Evolutionary conservation across 2,797 vertebrate genomes (phyloP).

Genomic region (Macropus fuliginosus): DNA sequence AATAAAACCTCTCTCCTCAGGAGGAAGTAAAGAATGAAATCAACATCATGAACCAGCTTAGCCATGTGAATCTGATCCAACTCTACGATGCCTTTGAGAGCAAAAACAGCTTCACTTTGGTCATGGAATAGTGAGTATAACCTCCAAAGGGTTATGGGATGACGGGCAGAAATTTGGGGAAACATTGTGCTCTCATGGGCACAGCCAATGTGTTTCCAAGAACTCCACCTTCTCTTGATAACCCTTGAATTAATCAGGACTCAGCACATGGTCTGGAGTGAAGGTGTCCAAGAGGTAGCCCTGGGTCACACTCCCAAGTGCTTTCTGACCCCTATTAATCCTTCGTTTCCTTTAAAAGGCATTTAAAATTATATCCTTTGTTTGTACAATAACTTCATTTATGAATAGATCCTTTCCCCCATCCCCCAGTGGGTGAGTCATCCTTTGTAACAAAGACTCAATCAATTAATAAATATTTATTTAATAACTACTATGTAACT

Average conservation of each 20-base stretch:
- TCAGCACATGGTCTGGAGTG: not conserved
- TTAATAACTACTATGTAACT: not conserved
- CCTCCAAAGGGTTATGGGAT: not conserved
- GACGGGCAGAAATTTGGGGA: not conserved
- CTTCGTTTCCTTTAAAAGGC: not conserved
- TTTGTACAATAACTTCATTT: not conserved
- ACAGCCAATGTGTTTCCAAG: not conserved
- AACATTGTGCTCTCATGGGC: not conserved
- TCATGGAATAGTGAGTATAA: slow-evolving; percentile 92
- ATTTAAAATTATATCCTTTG: not conserved
- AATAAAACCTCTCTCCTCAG: slow-evolving; percentile 75
- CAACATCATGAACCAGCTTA: slow-evolving; percentile 92
- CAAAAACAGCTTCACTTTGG: slow-evolving; percentile 89
- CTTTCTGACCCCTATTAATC: not conserved
- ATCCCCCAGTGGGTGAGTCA: not conserved
- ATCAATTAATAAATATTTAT: not conserved
- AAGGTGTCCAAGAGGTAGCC: not conserved
- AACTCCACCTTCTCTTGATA: not conserved
- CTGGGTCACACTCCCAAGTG: not conserved
- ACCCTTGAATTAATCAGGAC: not conserved
- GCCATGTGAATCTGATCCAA: slow-evolving; percentile 92
- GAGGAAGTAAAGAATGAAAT: slow-evolving; percentile 94
- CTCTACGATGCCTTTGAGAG: slow-evolving; percentile 93
- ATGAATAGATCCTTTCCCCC: not conserved
- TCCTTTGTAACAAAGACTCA: not conserved